Conservation (phyloP, 2,113 vertebrate species). For the Tilapia sparmanii region DNA sequence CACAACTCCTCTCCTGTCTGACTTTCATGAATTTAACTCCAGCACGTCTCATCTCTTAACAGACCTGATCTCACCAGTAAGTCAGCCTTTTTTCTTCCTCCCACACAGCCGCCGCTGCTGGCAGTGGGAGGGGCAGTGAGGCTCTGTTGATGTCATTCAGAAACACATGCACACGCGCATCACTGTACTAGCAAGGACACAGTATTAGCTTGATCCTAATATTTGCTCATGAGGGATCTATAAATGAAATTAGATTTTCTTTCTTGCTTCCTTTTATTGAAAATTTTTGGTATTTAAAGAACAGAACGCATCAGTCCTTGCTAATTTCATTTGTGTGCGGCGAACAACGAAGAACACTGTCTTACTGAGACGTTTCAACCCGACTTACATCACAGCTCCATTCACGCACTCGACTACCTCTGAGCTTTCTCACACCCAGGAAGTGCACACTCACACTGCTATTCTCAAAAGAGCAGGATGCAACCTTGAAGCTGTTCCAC, state of each 20-base stretch:
- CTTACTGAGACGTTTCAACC: slow-evolving; percentile 7
- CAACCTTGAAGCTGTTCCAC: slow-evolving; percentile 44
- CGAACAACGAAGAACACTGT: slow-evolving; percentile 2
- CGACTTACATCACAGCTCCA: slow-evolving; percentile 9
- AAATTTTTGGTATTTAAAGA: neutral
- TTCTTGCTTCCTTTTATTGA: neutral
- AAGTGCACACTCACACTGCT: slow-evolving; percentile 11
- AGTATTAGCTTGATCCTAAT: neutral
- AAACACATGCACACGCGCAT: neutral
- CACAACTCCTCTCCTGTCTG: neutral
- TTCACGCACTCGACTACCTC: neutral
- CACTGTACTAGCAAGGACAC: neutral
- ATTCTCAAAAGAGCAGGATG: slow-evolving; percentile 25
- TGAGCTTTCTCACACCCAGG: neutral
- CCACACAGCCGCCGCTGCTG: slow-evolving; percentile 32
- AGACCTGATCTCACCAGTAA: slow-evolving; percentile 36
- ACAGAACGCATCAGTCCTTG: neutral
- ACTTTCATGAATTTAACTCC: slow-evolving; percentile 19
- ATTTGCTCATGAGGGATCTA: neutral
- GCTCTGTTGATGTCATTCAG: slow-evolving; percentile 37
- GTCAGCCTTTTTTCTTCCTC: slow-evolving; percentile 34
- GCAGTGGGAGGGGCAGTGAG: slow-evolving; percentile 14
- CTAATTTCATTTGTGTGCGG: neutral
- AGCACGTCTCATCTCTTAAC: slow-evolving; percentile 3
- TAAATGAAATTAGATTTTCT: neutral